phyloP scores from a whole-genome alignment of 2,797 vertebrate species.

The Malacoctenus gilli region DNA sequence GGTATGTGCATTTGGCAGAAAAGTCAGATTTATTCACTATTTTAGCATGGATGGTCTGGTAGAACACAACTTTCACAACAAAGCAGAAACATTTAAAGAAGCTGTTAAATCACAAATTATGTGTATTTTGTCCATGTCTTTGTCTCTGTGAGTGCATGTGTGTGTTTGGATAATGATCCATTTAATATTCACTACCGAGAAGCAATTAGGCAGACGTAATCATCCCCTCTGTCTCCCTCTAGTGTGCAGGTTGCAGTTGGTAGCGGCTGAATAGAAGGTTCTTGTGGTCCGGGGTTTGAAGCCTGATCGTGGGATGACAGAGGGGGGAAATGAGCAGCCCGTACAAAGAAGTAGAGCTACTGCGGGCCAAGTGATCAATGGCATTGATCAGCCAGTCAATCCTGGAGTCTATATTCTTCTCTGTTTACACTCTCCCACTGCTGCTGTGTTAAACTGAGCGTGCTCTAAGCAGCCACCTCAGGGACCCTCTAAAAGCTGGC shows the following conservation, averaged over 20 bases:
- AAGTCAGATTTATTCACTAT: too few species aligned
- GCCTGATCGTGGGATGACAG: slow-evolving; percentile 41
- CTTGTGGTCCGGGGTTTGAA: slow-evolving; percentile 43
- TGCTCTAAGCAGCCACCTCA: slow-evolving; percentile 77
- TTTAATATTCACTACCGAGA: neutral
- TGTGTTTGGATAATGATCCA: neutral
- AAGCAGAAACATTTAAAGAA: too few species aligned
- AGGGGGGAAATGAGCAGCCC: slow-evolving; percentile 77
- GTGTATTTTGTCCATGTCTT: neutral
- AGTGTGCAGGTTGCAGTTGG: slow-evolving; percentile 62
- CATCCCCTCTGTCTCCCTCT: slow-evolving; percentile 79
- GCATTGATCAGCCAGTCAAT: slow-evolving; percentile 83
- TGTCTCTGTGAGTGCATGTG: neutral
- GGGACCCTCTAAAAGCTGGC: slow-evolving; percentile 79
- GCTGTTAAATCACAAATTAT: neutral
- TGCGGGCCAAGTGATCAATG: slow-evolving; percentile 79
- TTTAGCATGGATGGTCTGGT: too few species aligned
- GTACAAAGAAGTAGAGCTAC: slow-evolving; percentile 65
- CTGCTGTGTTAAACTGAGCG: slow-evolving; percentile 82
- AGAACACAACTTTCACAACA: too few species aligned
- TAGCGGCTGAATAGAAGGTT: slow-evolving; percentile 40
- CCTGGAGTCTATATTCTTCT: slow-evolving; percentile 77
- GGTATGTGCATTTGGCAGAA: too few species aligned
- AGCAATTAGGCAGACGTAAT: slow-evolving; percentile 26
- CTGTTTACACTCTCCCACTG: slow-evolving; percentile 78